Conservation (phyloP, 2,113 vertebrate genomes). For the Dermatemys mawii region DNA sequence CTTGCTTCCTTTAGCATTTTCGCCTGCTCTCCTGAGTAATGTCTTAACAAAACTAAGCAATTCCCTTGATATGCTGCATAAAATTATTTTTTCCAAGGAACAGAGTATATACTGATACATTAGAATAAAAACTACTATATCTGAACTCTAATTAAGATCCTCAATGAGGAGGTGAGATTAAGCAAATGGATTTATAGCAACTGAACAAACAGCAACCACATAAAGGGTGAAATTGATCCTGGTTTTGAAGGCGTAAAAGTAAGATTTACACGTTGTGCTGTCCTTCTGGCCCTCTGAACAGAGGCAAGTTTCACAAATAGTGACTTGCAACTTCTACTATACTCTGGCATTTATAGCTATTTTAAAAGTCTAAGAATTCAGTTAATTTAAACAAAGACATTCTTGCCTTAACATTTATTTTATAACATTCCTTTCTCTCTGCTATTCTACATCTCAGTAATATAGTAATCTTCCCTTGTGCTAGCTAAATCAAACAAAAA, state of each 20-base stretch:
- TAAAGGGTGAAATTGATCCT: background rate
- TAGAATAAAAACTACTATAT: background rate
- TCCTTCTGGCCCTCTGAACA: background rate
- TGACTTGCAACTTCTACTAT: background rate
- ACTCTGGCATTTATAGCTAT: background rate
- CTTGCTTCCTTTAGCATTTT: constrained; percentile 58
- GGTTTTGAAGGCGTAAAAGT: background rate
- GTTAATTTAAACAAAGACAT: background rate
- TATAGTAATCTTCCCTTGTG: background rate
- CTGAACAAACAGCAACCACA: background rate
- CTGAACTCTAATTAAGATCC: background rate
- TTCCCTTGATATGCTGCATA: background rate
- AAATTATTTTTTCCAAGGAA: background rate
- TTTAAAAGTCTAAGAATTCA: background rate
- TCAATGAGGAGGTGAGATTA: background rate
- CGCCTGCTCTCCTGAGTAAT: constrained; percentile 43
- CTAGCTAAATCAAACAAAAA: background rate
- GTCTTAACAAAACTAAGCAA: constrained; percentile 21
- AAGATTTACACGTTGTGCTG: background rate
- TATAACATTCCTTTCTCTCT: background rate
- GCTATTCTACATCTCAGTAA: background rate
- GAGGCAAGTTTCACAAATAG: background rate
- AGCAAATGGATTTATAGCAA: background rate
- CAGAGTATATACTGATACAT: background rate
- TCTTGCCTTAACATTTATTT: background rate